A percentile compares a stretch with the other conserved stretches of the same genome.
Evolutionary conservation across 2,113 vertebrate genomes (phyloP).

Genomic region (Isurus oxyrinchus): DNA sequence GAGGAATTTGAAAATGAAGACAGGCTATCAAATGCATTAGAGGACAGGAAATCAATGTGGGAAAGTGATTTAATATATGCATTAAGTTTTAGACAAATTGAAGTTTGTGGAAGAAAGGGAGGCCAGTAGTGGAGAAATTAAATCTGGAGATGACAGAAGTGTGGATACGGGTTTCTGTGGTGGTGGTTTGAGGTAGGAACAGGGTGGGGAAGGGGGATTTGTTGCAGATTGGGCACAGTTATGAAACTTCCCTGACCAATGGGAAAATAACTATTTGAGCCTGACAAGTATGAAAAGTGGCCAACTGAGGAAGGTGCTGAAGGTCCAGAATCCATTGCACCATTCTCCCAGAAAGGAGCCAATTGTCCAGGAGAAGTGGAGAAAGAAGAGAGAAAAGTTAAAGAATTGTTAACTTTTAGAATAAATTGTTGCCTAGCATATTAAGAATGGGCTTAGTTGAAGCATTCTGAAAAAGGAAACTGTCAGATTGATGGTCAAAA

Average conservation of each 20-base stretch:
- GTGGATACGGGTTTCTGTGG: not conserved
- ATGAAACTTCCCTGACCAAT: too few relatives aligned
- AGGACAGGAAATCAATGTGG: not conserved
- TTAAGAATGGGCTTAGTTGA: not conserved
- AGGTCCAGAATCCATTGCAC: not conserved
- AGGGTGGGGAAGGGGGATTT: not conserved
- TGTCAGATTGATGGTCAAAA: not conserved
- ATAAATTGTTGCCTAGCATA: not conserved
- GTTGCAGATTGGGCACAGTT: not conserved
- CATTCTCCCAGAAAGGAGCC: not conserved
- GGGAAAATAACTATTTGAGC: too few relatives aligned
- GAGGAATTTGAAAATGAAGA: not conserved
- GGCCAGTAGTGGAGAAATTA: not conserved
- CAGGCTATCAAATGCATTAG: not conserved
- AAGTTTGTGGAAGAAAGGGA: not conserved
- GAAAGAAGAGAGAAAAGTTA: not conserved
- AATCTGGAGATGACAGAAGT: not conserved
- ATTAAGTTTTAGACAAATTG: not conserved
- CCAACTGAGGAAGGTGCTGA: not conserved
- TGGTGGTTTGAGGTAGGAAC: not conserved
- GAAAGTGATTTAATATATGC: not conserved
- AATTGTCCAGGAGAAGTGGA: not conserved
- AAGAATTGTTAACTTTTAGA: not conserved
- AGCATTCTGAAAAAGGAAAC: not conserved
- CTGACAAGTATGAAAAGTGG: not conserved